phyloP scores from a whole-genome alignment of 2,888 invertebrate genomes.

The Tyria jacobaeae region DNA sequence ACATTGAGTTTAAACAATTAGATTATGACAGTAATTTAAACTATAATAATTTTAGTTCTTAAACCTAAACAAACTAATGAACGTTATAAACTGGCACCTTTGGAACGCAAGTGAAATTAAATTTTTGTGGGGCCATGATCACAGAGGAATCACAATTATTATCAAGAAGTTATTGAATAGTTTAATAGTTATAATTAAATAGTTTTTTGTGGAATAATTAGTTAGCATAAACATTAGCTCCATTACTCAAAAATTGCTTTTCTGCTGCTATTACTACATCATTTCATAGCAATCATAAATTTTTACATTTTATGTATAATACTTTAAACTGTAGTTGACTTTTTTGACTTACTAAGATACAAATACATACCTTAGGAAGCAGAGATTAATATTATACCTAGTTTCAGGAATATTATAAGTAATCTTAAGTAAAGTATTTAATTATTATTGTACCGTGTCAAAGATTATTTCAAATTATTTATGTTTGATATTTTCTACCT shows the following conservation, averaged over 20 bases:
- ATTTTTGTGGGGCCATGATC: constrained; percentile 33
- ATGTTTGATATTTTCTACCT: neutral
- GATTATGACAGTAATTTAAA: constrained; percentile 31
- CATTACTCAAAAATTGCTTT: too few species aligned
- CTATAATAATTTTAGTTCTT: constrained; percentile 31
- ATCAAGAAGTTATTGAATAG: neutral
- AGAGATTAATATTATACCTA: too few species aligned
- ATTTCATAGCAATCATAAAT: too few species aligned
- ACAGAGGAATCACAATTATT: constrained; percentile 18
- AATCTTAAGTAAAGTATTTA: neutral
- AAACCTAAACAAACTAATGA: constrained; percentile 45
- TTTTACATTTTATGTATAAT: too few species aligned
- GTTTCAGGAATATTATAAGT: too few species aligned
- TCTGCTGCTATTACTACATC: too few species aligned
- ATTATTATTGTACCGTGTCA: neutral
- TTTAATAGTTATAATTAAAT: neutral
- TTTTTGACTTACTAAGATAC: too few species aligned
- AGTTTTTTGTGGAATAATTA: too few species aligned
- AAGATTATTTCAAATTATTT: too few species aligned
- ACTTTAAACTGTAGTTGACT: too few species aligned
- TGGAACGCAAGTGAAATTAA: constrained; percentile 36
- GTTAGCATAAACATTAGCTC: too few species aligned
- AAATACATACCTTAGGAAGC: too few species aligned
- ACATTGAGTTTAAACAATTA: constrained; percentile 12
- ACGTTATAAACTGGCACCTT: constrained; percentile 35